Percentiles rank a stretch among this genome's conserved stretches.
Conservation (phyloP, 1,140 invertebrate species). For the Goniozus legneri region DNA sequence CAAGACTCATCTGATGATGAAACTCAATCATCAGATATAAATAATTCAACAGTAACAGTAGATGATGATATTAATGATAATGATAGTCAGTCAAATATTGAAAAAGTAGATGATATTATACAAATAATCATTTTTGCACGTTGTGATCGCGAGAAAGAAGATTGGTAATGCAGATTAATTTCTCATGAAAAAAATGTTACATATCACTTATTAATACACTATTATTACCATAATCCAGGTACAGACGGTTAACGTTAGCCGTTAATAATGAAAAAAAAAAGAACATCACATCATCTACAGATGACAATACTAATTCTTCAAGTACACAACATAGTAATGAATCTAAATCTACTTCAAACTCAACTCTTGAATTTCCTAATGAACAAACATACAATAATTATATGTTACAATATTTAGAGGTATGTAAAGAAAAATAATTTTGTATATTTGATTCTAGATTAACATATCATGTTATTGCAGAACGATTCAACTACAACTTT, state of each 20-base stretch:
- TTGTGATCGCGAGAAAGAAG: slow-evolving; percentile 82
- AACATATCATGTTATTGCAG: background rate
- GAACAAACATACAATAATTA: slow-evolving; percentile 44
- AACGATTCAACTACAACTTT: background rate
- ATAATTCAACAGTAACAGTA: background rate
- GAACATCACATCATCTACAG: slow-evolving; percentile 31
- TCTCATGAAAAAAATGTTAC: too few relatives aligned
- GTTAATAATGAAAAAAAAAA: slow-evolving; percentile 29
- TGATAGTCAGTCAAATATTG: background rate
- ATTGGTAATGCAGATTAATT: slow-evolving; percentile 79
- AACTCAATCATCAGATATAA: slow-evolving; percentile 7
- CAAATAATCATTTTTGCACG: slow-evolving; percentile 71
- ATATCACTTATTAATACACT: too few relatives aligned
- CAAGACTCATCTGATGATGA: slow-evolving; percentile 38
- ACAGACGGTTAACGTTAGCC: slow-evolving; percentile 42
- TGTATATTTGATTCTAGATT: background rate
- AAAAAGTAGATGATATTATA: background rate
- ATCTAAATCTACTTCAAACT: slow-evolving; percentile 30
- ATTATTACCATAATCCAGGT: slow-evolving; percentile 38
- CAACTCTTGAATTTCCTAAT: slow-evolving; percentile 26
- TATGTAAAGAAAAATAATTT: slow-evolving; percentile 14
- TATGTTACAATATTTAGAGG: slow-evolving; percentile 44
- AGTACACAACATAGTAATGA: slow-evolving; percentile 23
- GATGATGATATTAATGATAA: slow-evolving; percentile 3
- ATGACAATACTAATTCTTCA: slow-evolving; percentile 27